Percentiles rank a stretch among this genome's conserved stretches.
Conservation (phyloP, 2,888 invertebrate species). For the Lamellibrachia satsuma region DNA sequence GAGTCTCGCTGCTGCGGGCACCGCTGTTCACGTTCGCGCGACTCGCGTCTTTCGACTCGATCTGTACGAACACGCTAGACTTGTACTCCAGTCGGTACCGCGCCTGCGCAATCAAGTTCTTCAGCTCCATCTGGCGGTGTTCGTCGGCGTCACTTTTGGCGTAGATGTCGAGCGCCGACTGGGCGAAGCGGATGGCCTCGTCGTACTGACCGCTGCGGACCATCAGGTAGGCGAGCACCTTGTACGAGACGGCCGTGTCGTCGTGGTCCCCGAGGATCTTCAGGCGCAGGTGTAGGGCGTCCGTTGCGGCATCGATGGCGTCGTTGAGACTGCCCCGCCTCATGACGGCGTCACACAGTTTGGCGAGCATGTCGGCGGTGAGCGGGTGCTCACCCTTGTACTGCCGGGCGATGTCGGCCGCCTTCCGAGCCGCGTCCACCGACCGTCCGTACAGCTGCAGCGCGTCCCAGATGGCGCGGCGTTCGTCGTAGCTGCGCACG, state of each 20-base stretch:
- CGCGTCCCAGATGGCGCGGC: slow-evolving; percentile 41
- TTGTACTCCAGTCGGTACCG: slow-evolving; percentile 27
- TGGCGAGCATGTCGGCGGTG: slow-evolving; percentile 35
- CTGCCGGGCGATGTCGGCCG: slow-evolving; percentile 34
- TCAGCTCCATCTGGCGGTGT: slow-evolving; percentile 32
- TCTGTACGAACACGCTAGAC: slow-evolving; percentile 28
- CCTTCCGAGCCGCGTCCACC: slow-evolving; percentile 35
- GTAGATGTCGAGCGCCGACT: slow-evolving; percentile 38
- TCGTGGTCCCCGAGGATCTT: slow-evolving; percentile 39
- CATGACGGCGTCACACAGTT: slow-evolving; percentile 35
- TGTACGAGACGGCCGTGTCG: slow-evolving; percentile 39
- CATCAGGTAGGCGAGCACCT: slow-evolving; percentile 40
- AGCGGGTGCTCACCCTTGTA: slow-evolving; percentile 40
- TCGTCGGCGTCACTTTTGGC: slow-evolving; percentile 33
- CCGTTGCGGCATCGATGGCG: slow-evolving; percentile 32
- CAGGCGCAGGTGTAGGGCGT: slow-evolving; percentile 34
- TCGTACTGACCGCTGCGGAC: slow-evolving; percentile 39
- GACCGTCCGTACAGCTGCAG: slow-evolving; percentile 37
- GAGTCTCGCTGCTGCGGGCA: neutral
- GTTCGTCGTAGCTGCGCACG: slow-evolving; percentile 35
- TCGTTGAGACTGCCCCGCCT: slow-evolving; percentile 38
- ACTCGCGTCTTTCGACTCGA: slow-evolving; percentile 24
- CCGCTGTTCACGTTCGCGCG: slow-evolving; percentile 2
- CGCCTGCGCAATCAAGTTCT: slow-evolving; percentile 37
- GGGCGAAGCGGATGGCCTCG: slow-evolving; percentile 35